Base-by-base conservation (phyloP, 92 coral and sea anemone species). In the Actinostola sp. region DNA sequence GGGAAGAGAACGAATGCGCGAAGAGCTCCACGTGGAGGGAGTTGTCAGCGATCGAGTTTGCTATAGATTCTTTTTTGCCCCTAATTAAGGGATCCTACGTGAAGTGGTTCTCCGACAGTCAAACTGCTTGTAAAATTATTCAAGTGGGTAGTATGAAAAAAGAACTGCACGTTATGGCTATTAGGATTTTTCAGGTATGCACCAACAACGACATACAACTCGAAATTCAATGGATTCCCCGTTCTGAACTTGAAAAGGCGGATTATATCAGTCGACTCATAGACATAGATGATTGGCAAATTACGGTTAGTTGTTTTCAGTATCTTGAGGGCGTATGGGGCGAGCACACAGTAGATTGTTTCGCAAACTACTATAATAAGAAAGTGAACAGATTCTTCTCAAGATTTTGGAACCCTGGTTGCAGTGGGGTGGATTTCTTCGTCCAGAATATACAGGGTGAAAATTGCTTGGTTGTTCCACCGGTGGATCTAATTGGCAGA, bases 241-340 rank as follows among this genome's bases (percentile, higher is more conserved):
- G 83, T 11, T 42, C 80, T 11, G 56, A 59, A 14, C 23, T 52
- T 32, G 74, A 73, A 30, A 66, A 67, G 31, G 93, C 87, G 17
- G 89, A 84, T 60, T 84, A 0, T 61, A 70, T 83, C 35, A 83
- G 86, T 31, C 66, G 83, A 24, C 20, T 83, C 3, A 55, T 79
- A 0, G 89, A 83, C 60, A 45, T 58, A 34, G 93, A 83, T 30
- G 89, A 83, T 49, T 83, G 93, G 86, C 86, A 84, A 55, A 70
- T 88, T 27, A 55, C 84, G 6, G 13, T 13, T 9, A 14, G 33
- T 3, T 76, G 33, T 38, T 78, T 83, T 54, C 32, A 51, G 8
- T 21, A 12, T 12, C 66, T 39, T 42, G 67, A 57, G 38, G 32
- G 27, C 32, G 20, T 45, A 33, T 73, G 86, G 76, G 76, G 86